Conservation (phyloP, 2,888 invertebrate species). For the Orthosia incerta region DNA sequence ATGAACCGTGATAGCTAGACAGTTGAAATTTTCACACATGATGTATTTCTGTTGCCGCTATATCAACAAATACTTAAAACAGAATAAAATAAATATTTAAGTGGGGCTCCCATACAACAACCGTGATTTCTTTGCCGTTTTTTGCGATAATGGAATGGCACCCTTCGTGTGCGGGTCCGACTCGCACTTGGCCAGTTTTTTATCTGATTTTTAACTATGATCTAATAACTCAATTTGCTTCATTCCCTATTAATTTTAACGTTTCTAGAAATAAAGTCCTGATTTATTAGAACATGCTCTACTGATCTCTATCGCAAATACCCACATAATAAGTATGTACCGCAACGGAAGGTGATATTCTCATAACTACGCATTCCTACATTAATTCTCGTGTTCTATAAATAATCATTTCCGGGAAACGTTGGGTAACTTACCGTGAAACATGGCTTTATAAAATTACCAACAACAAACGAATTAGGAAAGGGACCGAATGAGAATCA, state of each 20-base stretch:
- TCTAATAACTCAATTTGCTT: not conserved
- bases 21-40: too few relatives aligned
- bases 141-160: too few relatives aligned
- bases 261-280: not conserved
- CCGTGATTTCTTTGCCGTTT: too few relatives aligned
- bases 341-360: constrained; percentile 21
- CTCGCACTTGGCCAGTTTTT: too few relatives aligned
- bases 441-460: constrained; percentile 38
- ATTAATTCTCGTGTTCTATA: constrained; percentile 44
- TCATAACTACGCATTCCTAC: constrained; percentile 27
- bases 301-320: constrained; percentile 3
- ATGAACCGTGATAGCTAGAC: too few relatives aligned
- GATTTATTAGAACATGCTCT: not conserved
- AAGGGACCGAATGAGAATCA: constrained; percentile 23
- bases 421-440: constrained; percentile 17
- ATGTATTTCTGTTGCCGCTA: too few relatives aligned
- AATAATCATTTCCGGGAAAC: constrained; percentile 49
- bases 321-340: constrained; percentile 6
- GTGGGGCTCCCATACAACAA: too few relatives aligned
- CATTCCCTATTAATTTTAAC: not conserved
- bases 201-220: too few relatives aligned
- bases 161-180: too few relatives aligned
- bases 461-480: constrained; percentile 20
- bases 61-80: too few relatives aligned
- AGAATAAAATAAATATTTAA: too few relatives aligned